These are phyloP conservation scores for Drosophila quadrilineata DNA, from an alignment of 1,140 invertebrate species.

Conservation along the genomic window DNA sequence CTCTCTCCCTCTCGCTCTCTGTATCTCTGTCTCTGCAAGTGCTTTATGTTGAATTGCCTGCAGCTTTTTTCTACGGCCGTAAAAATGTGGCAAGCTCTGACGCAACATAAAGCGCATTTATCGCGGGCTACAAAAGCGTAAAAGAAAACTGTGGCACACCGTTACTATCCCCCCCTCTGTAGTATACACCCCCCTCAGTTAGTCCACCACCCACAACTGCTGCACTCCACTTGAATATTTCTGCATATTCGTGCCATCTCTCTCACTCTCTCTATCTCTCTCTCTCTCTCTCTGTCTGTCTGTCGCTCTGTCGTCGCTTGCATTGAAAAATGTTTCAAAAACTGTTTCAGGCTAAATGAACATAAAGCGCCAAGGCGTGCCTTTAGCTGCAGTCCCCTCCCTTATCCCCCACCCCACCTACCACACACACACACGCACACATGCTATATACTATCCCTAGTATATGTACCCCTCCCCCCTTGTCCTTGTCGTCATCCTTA, in stretches of 20 bases:
- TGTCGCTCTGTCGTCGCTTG: neutral
- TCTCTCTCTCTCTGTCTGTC: neutral
- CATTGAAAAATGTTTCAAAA: slow-evolving; percentile 76
- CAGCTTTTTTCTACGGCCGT: no score
- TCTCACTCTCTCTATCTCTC: neutral
- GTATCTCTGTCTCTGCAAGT: neutral
- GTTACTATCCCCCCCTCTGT: slow-evolving; percentile 19
- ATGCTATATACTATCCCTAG: no score
- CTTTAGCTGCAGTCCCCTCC: neutral
- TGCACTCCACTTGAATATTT: no score
- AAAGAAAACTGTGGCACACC: slow-evolving; percentile 74
- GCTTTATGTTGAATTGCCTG: neutral
- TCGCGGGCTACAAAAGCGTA: slow-evolving; percentile 79
- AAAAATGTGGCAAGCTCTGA: slow-evolving; percentile 36
- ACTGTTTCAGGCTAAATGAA: slow-evolving; percentile 78
- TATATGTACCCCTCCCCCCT: neutral
- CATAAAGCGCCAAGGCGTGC: slow-evolving; percentile 50
- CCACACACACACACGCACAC: no score
- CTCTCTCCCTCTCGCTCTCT: neutral
- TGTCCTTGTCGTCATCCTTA: neutral
- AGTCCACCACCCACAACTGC: no score
- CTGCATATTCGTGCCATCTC: neutral
- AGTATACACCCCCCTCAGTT: no score
- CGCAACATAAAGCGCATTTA: slow-evolving; percentile 78
- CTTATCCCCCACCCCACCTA: neutral